phyloP scores from a whole-genome alignment of 2,113 vertebrate species.

The Tachysurus fulvidraco region DNA sequence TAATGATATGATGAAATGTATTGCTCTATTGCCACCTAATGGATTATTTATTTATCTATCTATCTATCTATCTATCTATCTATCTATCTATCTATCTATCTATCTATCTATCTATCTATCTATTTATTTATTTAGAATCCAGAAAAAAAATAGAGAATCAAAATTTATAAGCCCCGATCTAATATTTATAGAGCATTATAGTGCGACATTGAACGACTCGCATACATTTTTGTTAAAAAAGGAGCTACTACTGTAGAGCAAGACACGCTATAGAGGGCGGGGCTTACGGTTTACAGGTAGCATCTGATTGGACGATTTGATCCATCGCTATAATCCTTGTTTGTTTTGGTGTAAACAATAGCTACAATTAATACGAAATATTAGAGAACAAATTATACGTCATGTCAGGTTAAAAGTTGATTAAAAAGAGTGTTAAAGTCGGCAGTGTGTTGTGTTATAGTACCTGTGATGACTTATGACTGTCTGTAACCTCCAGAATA shows the following conservation, averaged over 20 bases:
- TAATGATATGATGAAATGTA: neutral
- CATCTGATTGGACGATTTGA: neutral
- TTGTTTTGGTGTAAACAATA: no score
- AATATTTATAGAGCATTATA: neutral
- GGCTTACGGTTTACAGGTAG: neutral
- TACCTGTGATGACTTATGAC: neutral
- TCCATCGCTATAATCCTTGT: no score
- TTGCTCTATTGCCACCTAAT: neutral
- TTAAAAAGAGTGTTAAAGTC: neutral
- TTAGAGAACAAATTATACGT: no score
- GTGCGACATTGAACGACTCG: neutral
- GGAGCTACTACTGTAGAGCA: neutral
- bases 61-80: no score
- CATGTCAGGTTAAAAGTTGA: neutral
- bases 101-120: no score
- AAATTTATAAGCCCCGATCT: neutral
- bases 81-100: no score
- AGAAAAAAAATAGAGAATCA: neutral
- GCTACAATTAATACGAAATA: no score
- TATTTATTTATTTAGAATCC: neutral
- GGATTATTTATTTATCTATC: neutral
- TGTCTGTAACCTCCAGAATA: neutral
- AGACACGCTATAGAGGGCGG: neutral
- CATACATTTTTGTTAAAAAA: neutral
- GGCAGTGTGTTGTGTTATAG: neutral